Base-by-base conservation (phyloP, 2,113 vertebrate genomes). In the Pseudorhombus dupliciocellatus region DNA sequence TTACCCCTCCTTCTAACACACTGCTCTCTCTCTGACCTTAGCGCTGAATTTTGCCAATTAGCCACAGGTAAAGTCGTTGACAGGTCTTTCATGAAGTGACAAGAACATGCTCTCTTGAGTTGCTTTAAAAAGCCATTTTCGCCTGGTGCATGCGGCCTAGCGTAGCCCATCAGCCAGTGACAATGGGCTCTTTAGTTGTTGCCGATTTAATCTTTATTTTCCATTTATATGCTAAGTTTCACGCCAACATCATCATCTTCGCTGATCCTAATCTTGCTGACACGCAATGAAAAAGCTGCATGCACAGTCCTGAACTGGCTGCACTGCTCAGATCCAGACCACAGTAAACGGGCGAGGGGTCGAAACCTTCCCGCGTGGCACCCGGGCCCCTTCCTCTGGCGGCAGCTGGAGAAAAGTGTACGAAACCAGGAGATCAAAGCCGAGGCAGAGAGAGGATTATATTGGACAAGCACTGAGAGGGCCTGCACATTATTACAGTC, bases 191-290 rank as follows among this genome's bases (percentile, higher is more conserved):
- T 71, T 77, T 75, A 75, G 81, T 76, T 80, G 62, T 62, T 68
- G 56, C 53, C 4, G 83, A 86, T 91, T 87, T 66, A 75, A 88
- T 89, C 81, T 82, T 73, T 88, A 18, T 8, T 72, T 87, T 87
- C 73, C 79, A 88, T 91, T 90, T 88, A 89, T 88, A 90, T 90
- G 86, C 85, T 90, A 90, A 90, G 80, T 89, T 70, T 57, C 56
- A 66, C 64, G 71, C 60, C 70, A 70, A 68, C 83, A 79, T 80
- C 81, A 75, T 80, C 77, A 75, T 83, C 77, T 75, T 73, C 37
- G 42, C 37, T 58, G 82, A 90, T 87, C 70, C 54, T 84, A 85
- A 90, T 91, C 89, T 88, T 59, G 73, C 37, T 70, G 79, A 87
- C 70, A 83, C 66, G 67, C 77, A 84, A 83, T 83, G 67, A 79